Conservation (phyloP, 2,797 vertebrate genomes). For the Zalophus californianus region DNA sequence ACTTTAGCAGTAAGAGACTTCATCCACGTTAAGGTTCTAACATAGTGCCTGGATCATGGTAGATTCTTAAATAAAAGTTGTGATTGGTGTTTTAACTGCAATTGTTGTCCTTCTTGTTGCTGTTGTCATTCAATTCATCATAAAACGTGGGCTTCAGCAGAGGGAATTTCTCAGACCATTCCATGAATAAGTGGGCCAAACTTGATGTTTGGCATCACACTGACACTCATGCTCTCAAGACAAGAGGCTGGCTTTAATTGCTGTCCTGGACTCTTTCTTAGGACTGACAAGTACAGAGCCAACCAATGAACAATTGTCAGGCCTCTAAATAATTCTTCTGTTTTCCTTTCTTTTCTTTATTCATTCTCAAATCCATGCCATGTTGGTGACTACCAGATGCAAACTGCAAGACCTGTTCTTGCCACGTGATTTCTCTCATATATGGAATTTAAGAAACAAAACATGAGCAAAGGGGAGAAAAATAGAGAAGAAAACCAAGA, state of each 20-base stretch:
- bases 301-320: background rate
- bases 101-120: background rate
- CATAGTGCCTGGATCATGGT: background rate
- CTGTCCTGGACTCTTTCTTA: background rate
- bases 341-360: background rate
- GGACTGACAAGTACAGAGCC: background rate
- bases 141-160: background rate
- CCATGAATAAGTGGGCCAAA: background rate
- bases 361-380: background rate
- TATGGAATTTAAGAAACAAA: background rate
- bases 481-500: background rate
- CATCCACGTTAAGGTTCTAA: background rate
- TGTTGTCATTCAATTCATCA: background rate
- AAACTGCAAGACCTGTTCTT: background rate
- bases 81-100: background rate
- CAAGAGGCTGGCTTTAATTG: background rate
- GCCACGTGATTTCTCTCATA: background rate
- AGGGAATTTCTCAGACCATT: background rate
- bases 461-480: background rate
- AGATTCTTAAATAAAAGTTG: constrained; percentile 10
- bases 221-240: background rate
- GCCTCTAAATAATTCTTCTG: background rate
- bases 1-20: background rate
- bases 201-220: background rate
- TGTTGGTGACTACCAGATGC: background rate